These are phyloP conservation scores for Ophiothrix spiculata DNA, from an alignment of 35 echinoderm and acorn worm species.

Conservation along the genomic window DNA sequence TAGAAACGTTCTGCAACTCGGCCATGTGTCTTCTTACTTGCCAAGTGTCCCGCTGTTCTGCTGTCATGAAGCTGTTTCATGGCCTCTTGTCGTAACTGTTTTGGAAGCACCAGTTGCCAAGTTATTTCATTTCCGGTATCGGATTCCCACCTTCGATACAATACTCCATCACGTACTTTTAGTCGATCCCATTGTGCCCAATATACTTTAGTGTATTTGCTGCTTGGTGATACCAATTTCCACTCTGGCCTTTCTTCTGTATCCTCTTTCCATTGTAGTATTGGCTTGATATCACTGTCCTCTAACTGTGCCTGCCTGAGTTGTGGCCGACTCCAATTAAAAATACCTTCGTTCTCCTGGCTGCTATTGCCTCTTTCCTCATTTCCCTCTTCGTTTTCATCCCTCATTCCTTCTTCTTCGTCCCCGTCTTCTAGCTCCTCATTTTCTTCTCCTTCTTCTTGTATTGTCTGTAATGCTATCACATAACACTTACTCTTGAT, in stretches of 20 bases:
- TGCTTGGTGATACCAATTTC: conserved; percentile 23
- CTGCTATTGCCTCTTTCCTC: too few species aligned
- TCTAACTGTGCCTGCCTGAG: conserved; percentile 26
- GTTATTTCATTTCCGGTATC: conserved; percentile 9
- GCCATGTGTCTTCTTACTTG: conserved; percentile 10
- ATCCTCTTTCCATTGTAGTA: conserved; percentile 24
- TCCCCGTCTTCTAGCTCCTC: too few species aligned
- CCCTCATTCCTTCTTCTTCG: neutral
- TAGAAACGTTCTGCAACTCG: conserved; percentile 17
- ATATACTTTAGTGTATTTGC: conserved; percentile 20
- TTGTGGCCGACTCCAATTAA: neutral
- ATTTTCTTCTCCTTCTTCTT: neutral
- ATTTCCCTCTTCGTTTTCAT: too few species aligned
- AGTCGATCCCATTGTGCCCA: conserved; percentile 41
- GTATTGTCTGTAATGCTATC: neutral
- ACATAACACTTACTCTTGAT: neutral
- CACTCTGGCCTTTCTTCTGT: neutral
- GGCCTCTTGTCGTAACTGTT: neutral
- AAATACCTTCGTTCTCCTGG: neutral
- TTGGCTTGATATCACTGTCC: neutral
- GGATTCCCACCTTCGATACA: conserved; percentile 27
- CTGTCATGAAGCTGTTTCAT: neutral
- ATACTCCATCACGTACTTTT: conserved; percentile 23
- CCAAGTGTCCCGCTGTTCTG: conserved; percentile 34
- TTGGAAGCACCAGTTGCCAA: conserved; percentile 36